Evolutionary conservation across 1,140 invertebrate species (phyloP), one percentile per base, ranked within the genome.

Genomic region (Drosophila miranda): DNA sequence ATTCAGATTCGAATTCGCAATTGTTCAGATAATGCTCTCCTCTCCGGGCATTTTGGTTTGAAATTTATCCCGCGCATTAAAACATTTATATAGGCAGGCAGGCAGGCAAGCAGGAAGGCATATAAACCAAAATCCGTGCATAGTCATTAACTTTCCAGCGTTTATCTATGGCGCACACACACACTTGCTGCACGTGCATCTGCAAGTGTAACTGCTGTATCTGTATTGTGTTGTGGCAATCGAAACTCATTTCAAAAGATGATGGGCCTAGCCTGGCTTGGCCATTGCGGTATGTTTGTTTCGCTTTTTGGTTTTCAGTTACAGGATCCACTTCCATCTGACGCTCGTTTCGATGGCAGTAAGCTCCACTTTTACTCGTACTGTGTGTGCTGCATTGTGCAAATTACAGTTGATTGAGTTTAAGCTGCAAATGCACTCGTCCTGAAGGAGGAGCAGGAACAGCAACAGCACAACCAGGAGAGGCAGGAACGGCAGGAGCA

Each of bases 361-460:
- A 70, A 78, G 70, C 64, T 49, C 57, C 43, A 54, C 70, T 70
- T 54, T 71, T 34, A 48, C 55, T 13, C 34, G 34, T 38, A 2
- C 34, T 19, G 21, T 38, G 34, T 50, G 63, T 54, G 66, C 63
- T 75, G 75, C 79, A 83, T 69, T 77, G 62, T 60, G 64, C 63
- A 78, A 82, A 83, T 82, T 86, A 75, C 77, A 80, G 46, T 69
- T 77, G 77, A 84, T 84, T 84, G 77, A 86, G 79, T 75, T 78
- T 79, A 71, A 61, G 59, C 75, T 52, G 75, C 60, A 78, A 69
- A 63, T 63, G 71, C 55, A 58, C 58, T 67, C 53, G 56, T 60
- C 62, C 50, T 48, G 44, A 57, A 30, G 19, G 6, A 58, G 23
- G 38, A 38, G 67, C 8, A 44, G 4, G 28, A n/a, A 16, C 9